Base-by-base conservation (phyloP, 2,797 vertebrate genomes). In the Galagoides demidoff region DNA sequence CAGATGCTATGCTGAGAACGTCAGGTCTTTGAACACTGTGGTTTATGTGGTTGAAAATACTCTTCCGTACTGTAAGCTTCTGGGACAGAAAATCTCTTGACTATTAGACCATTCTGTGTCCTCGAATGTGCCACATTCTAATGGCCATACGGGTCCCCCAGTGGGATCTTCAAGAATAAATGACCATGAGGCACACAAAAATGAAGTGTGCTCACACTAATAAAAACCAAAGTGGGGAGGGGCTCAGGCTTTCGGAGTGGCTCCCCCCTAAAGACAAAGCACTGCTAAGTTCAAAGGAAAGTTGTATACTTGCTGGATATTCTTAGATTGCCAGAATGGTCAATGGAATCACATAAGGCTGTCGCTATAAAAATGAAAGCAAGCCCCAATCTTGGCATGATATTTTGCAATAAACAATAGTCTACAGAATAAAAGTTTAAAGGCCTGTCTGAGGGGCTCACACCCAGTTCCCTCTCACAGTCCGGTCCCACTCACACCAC, bases 91-190 rank as follows among this genome's bases (percentile, higher is more conserved):
- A 49, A 43, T 64, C 57, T 83, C 94, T 78, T 59, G 49, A 77
- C 37, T 78, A 29, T 92, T 57, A 90, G 16, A 57, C 17, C 34
- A 27, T 29, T 92, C 43, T 79, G 85, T 39, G 37, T 43, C 19
- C 34, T 39, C 92, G 43, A 43, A 78, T 39, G 94, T 87, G 95
- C 73, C 59, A 78, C 77, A 97, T 97, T 85, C 55, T 29, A 86
- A 68, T 64, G 79, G 96, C 83, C 78, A 92, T 23, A 73, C 39
- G 64, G 96, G 71, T 83, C 66, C 57, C 39, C 2, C 43, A 85
- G 85, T 13, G 57, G 63, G 76, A 94, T 31, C 89, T 92, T 93
- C 23, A 43, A 31, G 86, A 89, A 64, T n/a, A 77, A 94, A 89
- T 57, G 7, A 84, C 23, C 59, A 45, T 39, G 9, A 11, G 63